A percentile compares a stretch with the other conserved stretches of the same genome.
Evolutionary conservation across 2,797 vertebrate species (phyloP).

Genomic region (Manis javanica): DNA sequence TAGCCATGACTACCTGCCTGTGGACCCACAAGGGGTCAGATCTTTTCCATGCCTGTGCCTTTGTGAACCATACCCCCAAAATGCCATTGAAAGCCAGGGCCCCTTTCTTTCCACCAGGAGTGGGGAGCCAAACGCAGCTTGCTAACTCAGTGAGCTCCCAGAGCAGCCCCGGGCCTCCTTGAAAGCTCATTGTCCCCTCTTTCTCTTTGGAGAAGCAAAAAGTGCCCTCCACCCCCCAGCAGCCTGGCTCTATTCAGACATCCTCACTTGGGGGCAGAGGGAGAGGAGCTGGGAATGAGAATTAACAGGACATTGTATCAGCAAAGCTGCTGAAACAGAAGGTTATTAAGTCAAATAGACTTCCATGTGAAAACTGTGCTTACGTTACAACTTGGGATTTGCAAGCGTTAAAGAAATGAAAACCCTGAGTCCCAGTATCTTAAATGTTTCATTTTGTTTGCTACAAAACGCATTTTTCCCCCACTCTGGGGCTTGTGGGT

Average conservation of each 20-base stretch:
- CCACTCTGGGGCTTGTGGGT: fast-evolving
- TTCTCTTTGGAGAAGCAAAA: neutral
- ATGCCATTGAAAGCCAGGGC: conserved; percentile 5
- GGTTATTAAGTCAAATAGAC: neutral
- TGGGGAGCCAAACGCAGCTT: neutral
- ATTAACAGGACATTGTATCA: too few species aligned
- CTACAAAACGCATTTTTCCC: neutral
- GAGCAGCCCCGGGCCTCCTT: neutral
- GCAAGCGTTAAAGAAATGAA: neutral
- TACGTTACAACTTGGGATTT: neutral
- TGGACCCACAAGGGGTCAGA: neutral
- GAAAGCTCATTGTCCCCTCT: neutral
- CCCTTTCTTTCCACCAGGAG: conserved; percentile 26
- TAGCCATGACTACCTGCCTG: neutral
- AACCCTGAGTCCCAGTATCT: neutral
- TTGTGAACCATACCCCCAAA: conserved; percentile 39
- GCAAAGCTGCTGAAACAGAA: neutral
- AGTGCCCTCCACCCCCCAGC: fast-evolving
- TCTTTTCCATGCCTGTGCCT: conserved; percentile 21
- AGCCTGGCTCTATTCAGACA: neutral
- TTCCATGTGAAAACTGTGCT: neutral
- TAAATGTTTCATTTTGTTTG: neutral
- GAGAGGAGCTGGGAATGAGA: neutral
- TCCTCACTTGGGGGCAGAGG: neutral
- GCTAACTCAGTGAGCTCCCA: neutral